A percentile compares a stretch with the other conserved stretches of the same genome.
phyloP scores from a whole-genome alignment of 1,140 invertebrate genomes.

The Drosophila chauvacae region DNA sequence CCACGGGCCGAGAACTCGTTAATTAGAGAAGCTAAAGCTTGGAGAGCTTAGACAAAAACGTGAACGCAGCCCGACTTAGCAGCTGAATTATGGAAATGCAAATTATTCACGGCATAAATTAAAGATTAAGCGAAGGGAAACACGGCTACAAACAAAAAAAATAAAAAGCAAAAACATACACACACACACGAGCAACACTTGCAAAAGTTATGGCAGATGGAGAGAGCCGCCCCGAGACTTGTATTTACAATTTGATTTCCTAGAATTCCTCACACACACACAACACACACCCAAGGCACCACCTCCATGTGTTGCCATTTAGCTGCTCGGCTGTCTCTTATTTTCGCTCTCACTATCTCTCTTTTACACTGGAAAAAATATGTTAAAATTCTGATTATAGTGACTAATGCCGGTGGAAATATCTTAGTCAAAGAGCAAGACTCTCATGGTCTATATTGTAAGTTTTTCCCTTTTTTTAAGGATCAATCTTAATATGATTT shows the following conservation, averaged over 20 bases:
- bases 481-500: not conserved
- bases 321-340: constrained; percentile 17
- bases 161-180: not conserved
- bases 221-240: constrained; percentile 48
- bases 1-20: constrained; percentile 48
- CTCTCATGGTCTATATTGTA: not conserved
- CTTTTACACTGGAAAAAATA: constrained; percentile 6
- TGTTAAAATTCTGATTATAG: not conserved
- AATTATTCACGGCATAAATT: constrained; percentile 67
- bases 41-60: constrained; percentile 45
- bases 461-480: too few species aligned
- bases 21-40: constrained; percentile 58
- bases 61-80: constrained; percentile 30
- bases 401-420: not conserved
- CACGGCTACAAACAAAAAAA: constrained; percentile 40
- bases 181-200: constrained; percentile 8
- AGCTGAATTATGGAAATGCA: constrained; percentile 53
- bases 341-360: constrained; percentile 26
- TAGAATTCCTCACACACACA: constrained; percentile 60
- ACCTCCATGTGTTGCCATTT: constrained; percentile 37
- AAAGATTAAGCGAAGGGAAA: constrained; percentile 56
- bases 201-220: constrained; percentile 22
- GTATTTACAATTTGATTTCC: constrained; percentile 68
- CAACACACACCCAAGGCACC: constrained; percentile 24
- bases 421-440: not conserved